These are phyloP conservation scores for Aptenodytes forsteri DNA, from an alignment of 2,113 vertebrate species.

Conservation along the genomic window DNA sequence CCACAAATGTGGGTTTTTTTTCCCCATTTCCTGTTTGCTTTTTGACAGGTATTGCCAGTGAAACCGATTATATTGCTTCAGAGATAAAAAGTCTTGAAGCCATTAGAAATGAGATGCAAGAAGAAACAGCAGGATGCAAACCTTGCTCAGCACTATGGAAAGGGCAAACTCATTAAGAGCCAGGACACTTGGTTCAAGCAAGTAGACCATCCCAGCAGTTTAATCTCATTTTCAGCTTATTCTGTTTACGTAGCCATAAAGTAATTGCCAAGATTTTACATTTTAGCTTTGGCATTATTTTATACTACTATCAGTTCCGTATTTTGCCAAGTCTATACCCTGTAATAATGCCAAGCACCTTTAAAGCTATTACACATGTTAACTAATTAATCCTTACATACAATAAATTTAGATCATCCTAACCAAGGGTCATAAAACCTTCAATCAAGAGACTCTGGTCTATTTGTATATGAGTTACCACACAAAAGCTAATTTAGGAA, in stretches of 20 bases:
- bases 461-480: background rate
- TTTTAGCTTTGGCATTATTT: background rate
- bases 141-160: background rate
- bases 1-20: accelerated
- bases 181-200: background rate
- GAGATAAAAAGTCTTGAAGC: background rate
- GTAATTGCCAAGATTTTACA: background rate
- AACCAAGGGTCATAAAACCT: background rate
- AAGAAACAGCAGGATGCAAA: background rate
- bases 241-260: background rate
- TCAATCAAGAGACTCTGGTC: background rate
- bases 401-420: background rate
- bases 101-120: background rate
- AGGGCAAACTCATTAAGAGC: slow-evolving; percentile 17
- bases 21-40: background rate
- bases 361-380: background rate
- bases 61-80: background rate
- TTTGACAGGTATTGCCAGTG: background rate
- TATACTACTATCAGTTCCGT: background rate
- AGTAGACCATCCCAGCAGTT: background rate
- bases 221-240: background rate
- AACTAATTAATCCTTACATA: background rate
- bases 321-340: background rate
- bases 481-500: background rate
- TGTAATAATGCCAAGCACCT: background rate